Conservation (phyloP, 2,113 vertebrate species). For the human region GRCh38 chr5:149497501-149498000, state of each 20-base stretch:
- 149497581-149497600: neutral
- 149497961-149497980: too few species aligned
- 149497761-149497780: neutral
- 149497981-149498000: too few species aligned
- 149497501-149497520: neutral
- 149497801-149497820: neutral
- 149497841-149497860: too few species aligned
- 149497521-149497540: neutral
- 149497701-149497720: neutral
- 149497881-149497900: too few species aligned
- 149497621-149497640: neutral
- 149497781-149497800: neutral
- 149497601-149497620: neutral
- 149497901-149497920: too few species aligned
- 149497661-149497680: neutral
- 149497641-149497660: neutral
- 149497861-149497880: too few species aligned
- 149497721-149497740: neutral
- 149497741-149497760: neutral
- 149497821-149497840: neutral
- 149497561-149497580: neutral
- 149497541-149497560: neutral
- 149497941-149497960: too few species aligned
- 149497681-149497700: neutral
- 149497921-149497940: too few species aligned